Conservation (phyloP, 2,888 invertebrate genomes). For the Drosophila ochracea region DNA sequence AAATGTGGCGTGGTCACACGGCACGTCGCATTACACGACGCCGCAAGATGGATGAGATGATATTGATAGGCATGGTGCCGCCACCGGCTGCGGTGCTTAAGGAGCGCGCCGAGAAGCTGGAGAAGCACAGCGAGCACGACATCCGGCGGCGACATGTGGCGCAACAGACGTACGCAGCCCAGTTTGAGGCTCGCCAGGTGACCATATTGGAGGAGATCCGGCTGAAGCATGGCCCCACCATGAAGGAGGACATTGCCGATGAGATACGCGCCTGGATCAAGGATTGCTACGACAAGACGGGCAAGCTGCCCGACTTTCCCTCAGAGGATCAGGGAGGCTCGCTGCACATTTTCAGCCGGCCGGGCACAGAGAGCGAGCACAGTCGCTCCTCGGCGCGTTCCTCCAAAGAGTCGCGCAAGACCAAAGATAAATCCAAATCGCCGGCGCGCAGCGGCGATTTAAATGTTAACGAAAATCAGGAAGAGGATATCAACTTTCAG, state of each 20-base stretch:
- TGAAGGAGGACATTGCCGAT: slow-evolving; percentile 94
- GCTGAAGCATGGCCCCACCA: slow-evolving; percentile 89
- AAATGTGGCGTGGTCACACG: slow-evolving; percentile 93
- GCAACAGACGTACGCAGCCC: slow-evolving; percentile 89
- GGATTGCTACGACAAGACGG: slow-evolving; percentile 92
- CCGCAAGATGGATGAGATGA: slow-evolving; percentile 93
- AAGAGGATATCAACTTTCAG: slow-evolving; percentile 87
- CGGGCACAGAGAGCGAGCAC: slow-evolving; percentile 92
- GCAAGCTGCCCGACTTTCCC: slow-evolving; percentile 96
- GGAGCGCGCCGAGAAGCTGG: slow-evolving; percentile 80
- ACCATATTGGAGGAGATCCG: slow-evolving; percentile 88
- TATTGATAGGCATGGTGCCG: slow-evolving; percentile 93
- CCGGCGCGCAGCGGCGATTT: slow-evolving; percentile 84
- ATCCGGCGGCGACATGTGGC: slow-evolving; percentile 87
- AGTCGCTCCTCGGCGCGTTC: slow-evolving; percentile 92
- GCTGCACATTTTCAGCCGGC: slow-evolving; percentile 92
- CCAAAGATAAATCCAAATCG: slow-evolving; percentile 90
- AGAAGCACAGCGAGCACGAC: slow-evolving; percentile 76
- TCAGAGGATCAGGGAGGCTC: slow-evolving; percentile 96
- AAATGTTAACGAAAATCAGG: slow-evolving; percentile 89
- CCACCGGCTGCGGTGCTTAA: slow-evolving; percentile 83
- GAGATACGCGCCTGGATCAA: slow-evolving; percentile 95
- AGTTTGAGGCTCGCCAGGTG: slow-evolving; percentile 90
- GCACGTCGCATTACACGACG: slow-evolving; percentile 90
- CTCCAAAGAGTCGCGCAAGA: slow-evolving; percentile 92